Evolutionary conservation across 2,888 invertebrate genomes (phyloP).

Genomic region (Sericinus montela): DNA sequence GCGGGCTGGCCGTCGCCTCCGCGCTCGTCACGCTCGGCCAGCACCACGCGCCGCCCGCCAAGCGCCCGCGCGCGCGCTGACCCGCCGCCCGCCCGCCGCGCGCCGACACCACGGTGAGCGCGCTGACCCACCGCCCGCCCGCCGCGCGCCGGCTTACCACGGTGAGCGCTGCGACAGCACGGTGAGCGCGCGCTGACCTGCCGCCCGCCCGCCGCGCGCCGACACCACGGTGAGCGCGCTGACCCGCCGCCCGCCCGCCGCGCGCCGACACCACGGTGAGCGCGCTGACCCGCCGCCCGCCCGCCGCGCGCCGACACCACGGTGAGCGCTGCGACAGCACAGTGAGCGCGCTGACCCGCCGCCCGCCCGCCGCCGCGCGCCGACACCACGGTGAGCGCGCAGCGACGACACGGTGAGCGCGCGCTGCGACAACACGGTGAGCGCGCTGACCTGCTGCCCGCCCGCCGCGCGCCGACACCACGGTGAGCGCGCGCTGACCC

Average conservation of each 20-base stretch:
- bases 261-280: not conserved
- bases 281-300: conserved; percentile 33
- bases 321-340: no score
- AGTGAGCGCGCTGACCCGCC: conserved; percentile 34
- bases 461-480: no score
- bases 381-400: no score
- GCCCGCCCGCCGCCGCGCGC: not conserved
- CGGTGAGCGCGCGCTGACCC: no score
- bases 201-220: not conserved
- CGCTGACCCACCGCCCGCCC: conserved; percentile 51
- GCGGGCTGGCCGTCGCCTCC: conserved; percentile 92
- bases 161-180: conserved; percentile 36
- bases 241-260: not conserved
- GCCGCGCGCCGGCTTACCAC: not conserved
- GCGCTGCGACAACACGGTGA: no score
- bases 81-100: conserved; percentile 5
- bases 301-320: conserved; percentile 23
- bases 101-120: conserved; percentile 1
- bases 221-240: not conserved
- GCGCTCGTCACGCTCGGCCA: conserved; percentile 94
- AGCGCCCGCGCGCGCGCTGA: conserved; percentile 35
- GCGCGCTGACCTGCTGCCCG: no score
- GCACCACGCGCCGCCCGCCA: conserved; percentile 38
- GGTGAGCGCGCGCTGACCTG: conserved; percentile 33
- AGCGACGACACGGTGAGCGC: no score